Conservation (phyloP, 2,888 invertebrate species). For the Eilema griseolum region DNA sequence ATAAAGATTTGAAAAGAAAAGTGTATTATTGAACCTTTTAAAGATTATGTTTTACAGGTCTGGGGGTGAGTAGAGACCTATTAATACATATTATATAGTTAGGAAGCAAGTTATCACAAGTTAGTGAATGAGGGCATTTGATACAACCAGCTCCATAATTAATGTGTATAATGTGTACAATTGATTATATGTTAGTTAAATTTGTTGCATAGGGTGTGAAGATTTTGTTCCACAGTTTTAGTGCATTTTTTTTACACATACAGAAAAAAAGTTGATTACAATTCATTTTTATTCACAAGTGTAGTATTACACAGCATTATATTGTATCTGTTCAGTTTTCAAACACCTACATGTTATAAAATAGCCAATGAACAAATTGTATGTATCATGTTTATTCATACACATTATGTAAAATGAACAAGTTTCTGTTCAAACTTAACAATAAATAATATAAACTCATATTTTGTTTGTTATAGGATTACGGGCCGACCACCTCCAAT, state of each 20-base stretch:
- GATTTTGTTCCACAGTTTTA: slow-evolving; percentile 17
- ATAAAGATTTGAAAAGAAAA: slow-evolving; percentile 62
- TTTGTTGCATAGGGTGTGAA: slow-evolving; percentile 48
- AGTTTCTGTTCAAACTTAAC: background rate
- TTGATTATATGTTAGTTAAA: slow-evolving; percentile 62
- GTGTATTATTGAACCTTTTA: slow-evolving; percentile 67
- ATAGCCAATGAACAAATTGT: slow-evolving; percentile 10
- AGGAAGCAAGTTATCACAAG: slow-evolving; percentile 19
- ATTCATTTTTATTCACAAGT: background rate
- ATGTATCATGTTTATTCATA: slow-evolving; percentile 24
- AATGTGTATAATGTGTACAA: slow-evolving; percentile 30
- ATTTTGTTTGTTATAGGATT: slow-evolving; percentile 78
- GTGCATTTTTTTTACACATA: too few species aligned
- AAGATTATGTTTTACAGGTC: slow-evolving; percentile 42
- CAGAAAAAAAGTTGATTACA: background rate
- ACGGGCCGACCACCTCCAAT: slow-evolving; percentile 86
- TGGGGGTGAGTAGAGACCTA: slow-evolving; percentile 53
- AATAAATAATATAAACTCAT: slow-evolving; percentile 2
- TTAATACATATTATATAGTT: slow-evolving; percentile 39
- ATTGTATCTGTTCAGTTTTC: background rate
- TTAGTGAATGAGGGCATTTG: slow-evolving; percentile 59
- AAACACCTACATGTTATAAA: background rate
- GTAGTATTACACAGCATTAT: background rate
- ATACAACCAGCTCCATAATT: slow-evolving; percentile 55
- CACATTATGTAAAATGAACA: slow-evolving; percentile 8